Conservation (phyloP, 2,113 vertebrate genomes). For the Cygnus buccinator region DNA sequence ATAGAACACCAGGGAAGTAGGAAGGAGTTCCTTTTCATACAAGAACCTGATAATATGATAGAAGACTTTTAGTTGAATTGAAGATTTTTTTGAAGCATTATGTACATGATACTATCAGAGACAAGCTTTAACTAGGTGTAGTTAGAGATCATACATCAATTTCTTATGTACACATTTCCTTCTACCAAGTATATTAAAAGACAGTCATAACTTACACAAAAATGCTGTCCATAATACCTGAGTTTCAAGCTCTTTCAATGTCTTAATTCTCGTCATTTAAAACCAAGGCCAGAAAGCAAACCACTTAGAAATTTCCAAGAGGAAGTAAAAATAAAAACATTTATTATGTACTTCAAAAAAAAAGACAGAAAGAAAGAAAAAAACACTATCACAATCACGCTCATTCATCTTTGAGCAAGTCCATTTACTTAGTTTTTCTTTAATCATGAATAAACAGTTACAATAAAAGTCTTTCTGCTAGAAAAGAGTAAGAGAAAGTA, state of each 20-base stretch:
- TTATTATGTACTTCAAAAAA: not conserved
- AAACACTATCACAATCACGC: not conserved
- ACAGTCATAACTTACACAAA: not conserved
- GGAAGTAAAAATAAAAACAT: not conserved
- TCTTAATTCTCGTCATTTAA: not conserved
- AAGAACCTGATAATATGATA: not conserved
- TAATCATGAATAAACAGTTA: not conserved
- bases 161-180: not conserved
- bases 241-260: not conserved
- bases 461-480: not conserved
- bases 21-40: not conserved
- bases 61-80: not conserved
- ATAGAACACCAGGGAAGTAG: not conserved
- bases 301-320: not conserved
- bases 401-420: slow-evolving; percentile 13
- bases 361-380: not conserved
- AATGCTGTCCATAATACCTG: not conserved
- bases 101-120: not conserved
- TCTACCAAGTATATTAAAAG: not conserved
- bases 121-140: not conserved
- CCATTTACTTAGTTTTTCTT: slow-evolving; percentile 7
- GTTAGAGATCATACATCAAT: not conserved
- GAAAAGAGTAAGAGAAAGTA: not conserved
- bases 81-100: not conserved
- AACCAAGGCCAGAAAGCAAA: not conserved